Conservation (phyloP, 2,888 invertebrate genomes). For the Stenoptilia bipunctidactyla region DNA sequence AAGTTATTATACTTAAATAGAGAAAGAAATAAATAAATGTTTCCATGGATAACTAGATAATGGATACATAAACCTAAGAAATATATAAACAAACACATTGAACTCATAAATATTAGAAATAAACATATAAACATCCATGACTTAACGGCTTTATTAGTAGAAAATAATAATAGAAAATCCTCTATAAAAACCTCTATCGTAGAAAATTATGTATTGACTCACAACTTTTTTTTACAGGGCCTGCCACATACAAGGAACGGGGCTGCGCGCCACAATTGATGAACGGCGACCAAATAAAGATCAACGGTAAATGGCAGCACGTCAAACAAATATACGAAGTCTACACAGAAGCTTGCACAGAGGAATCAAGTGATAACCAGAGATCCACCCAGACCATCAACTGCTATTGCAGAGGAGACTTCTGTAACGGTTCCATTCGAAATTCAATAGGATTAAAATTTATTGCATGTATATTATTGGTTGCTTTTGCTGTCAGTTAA, state of each 20-base stretch:
- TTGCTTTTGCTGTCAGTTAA: constrained; percentile 15
- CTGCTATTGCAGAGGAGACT: constrained; percentile 81
- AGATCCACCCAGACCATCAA: constrained; percentile 69
- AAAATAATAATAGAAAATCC: no score
- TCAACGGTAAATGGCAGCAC: constrained; percentile 69
- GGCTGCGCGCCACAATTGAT: constrained; percentile 81
- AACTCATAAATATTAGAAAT: no score
- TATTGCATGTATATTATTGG: constrained; percentile 16
- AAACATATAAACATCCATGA: no score
- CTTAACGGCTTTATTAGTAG: no score
- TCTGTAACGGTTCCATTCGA: constrained; percentile 73
- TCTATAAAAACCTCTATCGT: no score
- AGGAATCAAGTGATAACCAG: constrained; percentile 67
- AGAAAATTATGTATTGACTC: no score
- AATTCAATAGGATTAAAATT: constrained; percentile 4
- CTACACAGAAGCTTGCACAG: constrained; percentile 77
- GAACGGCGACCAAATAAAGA: constrained; percentile 67
- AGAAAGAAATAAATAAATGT: no score
- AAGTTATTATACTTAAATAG: no score
- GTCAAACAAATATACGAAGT: constrained; percentile 75
- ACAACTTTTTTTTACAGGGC: no score
- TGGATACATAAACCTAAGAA: no score
- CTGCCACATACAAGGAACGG: constrained; percentile 39
- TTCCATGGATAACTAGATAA: no score
- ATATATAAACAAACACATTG: no score